Evolutionary conservation across 2,888 invertebrate species (phyloP), one percentile per base, ranked within the genome.

Genomic region (Deroplatys truncata): DNA sequence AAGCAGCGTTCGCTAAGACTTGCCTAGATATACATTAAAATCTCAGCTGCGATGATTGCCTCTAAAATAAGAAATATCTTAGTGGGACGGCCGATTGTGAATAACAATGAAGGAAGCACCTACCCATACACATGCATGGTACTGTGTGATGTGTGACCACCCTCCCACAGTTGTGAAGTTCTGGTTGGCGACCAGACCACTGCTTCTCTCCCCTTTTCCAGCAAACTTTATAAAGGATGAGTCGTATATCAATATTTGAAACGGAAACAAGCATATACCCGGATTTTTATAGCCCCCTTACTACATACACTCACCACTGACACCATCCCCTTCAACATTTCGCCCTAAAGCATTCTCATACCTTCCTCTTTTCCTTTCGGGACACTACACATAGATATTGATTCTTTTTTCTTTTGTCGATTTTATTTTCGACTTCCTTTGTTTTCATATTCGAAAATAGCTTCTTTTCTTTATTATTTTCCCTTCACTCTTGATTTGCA

Each of bases 201-300:
- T 86, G 82, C 16, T 72, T 31, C 9, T 29, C 10, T 72, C 86
- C 28, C 86, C 72, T 82, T 72, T 49, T 82, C 86, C 82, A 86
- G 28, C 86, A n/a, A 25, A 86, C 72, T 82, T 86, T 86, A 82
- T 86, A 86, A 86, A 86, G 86, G 86, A 86, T 82, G 86, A 86
- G 82, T 86, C 86, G 86, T 86, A 86, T 86, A 86, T 86, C 86
- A 86, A 86, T 86, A 86, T 86, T 82, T 86, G 86, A 86, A 86
- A 86, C 86, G 86, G 86, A 86, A 82, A 86, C 72, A 86, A 82
- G 86, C 82, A 86, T 86, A 82, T 86, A 86, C 86, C 85, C 85
- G 85, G 86, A 82, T 72, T 86, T 86, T 86, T 86, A 86, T 86
- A 86, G 86, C 86, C 29, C 86, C 86, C 86, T 86, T 72, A 72